Evolutionary conservation across 2,113 vertebrate genomes (phyloP).

Genomic region (Pelodiscus sinensis): DNA sequence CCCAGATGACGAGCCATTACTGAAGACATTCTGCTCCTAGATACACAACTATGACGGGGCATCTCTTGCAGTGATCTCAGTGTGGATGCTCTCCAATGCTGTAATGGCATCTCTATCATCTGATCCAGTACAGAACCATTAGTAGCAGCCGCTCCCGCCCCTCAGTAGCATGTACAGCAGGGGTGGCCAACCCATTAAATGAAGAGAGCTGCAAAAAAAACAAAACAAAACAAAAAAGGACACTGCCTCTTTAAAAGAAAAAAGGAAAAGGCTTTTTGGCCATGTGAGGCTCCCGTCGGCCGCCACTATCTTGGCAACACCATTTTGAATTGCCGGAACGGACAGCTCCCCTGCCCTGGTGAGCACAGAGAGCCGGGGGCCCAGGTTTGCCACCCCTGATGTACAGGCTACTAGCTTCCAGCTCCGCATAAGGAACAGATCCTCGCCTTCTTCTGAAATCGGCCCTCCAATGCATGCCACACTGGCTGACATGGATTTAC

Average conservation of each 20-base stretch:
- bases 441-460: background rate
- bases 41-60: rapidly evolving
- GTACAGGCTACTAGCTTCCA: rapidly evolving
- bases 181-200: too few relatives aligned
- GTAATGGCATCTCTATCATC: rapidly evolving
- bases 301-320: too few relatives aligned
- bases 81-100: background rate
- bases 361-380: too few relatives aligned
- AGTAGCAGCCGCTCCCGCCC: rapidly evolving
- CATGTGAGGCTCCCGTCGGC: too few relatives aligned
- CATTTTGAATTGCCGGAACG: too few relatives aligned
- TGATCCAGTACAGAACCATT: rapidly evolving
- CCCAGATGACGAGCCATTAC: rapidly evolving
- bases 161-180: background rate
- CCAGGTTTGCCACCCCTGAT: too few relatives aligned
- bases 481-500: background rate
- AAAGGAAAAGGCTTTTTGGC: too few relatives aligned
- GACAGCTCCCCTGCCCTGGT: too few relatives aligned
- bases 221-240: too few relatives aligned
- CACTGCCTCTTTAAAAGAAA: too few relatives aligned
- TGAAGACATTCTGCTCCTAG: rapidly evolving
- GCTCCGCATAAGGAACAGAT: rapidly evolving
- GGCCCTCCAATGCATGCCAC: too few relatives aligned
- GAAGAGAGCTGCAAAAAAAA: too few relatives aligned
- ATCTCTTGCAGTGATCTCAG: rapidly evolving